A percentile compares a stretch with the other conserved stretches of the same genome.
These are phyloP conservation scores for Pterophyllum scalare DNA, from an alignment of 2,113 vertebrate species.

Conservation along the genomic window DNA sequence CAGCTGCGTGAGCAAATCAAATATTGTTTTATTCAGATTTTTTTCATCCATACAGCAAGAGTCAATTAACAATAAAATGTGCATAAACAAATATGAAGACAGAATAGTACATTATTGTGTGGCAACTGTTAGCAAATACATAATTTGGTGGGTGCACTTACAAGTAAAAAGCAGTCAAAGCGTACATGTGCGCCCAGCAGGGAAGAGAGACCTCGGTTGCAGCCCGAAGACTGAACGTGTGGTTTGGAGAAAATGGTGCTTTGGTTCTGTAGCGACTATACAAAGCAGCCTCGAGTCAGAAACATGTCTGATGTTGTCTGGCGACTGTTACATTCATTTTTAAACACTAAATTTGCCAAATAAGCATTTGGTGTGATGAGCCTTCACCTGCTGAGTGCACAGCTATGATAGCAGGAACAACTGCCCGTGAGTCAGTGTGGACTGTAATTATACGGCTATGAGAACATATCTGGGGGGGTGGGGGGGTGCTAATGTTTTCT, in stretches of 20 bases:
- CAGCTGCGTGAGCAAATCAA: constrained; percentile 92
- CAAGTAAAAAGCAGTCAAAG: constrained; percentile 84
- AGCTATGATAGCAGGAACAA: constrained; percentile 84
- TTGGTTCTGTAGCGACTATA: constrained; percentile 82
- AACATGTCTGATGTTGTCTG: constrained; percentile 59
- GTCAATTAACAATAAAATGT: constrained; percentile 99
- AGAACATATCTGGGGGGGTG: constrained; percentile 69
- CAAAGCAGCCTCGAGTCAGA: constrained; percentile 73
- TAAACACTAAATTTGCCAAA: constrained; percentile 69
- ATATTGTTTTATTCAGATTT: constrained; percentile 89
- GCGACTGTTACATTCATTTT: constrained; percentile 79
- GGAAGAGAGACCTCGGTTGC: constrained; percentile 71
- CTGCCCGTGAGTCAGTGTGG: constrained; percentile 69
- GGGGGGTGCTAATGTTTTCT: constrained; percentile 67
- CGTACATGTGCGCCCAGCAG: constrained; percentile 79
- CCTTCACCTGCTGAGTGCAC: constrained; percentile 96
- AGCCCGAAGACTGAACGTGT: constrained; percentile 50
- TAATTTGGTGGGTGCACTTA: constrained; percentile 84
- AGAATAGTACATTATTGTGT: constrained; percentile 92
- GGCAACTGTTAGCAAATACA: constrained; percentile 96
- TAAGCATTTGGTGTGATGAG: constrained; percentile 69
- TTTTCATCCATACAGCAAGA: constrained; percentile 92
- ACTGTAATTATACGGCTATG: constrained; percentile 64
- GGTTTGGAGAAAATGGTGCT: constrained; percentile 75
- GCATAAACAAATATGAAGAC: constrained; percentile 98